These are phyloP conservation scores for Diplodus puntazzo DNA, from an alignment of 2,797 vertebrate species.

Conservation along the genomic window DNA sequence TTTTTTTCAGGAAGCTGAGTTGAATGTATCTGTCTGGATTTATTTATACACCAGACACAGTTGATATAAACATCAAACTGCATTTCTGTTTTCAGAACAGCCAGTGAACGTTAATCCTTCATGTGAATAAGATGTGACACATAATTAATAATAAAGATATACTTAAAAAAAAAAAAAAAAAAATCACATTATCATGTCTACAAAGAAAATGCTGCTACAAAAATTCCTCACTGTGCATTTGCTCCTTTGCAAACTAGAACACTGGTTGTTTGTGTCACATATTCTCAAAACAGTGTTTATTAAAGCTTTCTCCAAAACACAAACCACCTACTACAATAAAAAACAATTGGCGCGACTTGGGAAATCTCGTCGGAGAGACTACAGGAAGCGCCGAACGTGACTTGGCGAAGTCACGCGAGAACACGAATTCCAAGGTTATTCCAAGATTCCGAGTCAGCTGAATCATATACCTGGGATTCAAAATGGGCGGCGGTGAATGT, in stretches of 20 bases:
- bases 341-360: no score
- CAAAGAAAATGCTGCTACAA: neutral
- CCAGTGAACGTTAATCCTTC: neutral
- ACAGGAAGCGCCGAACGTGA: no score
- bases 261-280: neutral
- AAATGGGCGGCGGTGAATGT: no score
- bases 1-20: neutral
- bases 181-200: neutral
- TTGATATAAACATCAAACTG: constrained; percentile 2
- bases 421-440: no score
- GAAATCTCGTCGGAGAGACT: no score
- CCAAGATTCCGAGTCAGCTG: no score
- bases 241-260: neutral
- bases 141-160: no score
- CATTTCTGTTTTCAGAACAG: constrained; percentile 3
- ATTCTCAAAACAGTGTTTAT: no score
- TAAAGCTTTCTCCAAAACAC: no score
- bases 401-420: no score
- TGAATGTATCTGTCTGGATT: neutral
- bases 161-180: neutral
- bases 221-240: neutral
- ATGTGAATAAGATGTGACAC: neutral
- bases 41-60: neutral
- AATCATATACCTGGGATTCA: no score
- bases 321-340: no score